Evolutionary conservation across 2,797 vertebrate species (phyloP), one percentile per base, ranked within the genome.

Genomic region (Scyliorhinus canicula): DNA sequence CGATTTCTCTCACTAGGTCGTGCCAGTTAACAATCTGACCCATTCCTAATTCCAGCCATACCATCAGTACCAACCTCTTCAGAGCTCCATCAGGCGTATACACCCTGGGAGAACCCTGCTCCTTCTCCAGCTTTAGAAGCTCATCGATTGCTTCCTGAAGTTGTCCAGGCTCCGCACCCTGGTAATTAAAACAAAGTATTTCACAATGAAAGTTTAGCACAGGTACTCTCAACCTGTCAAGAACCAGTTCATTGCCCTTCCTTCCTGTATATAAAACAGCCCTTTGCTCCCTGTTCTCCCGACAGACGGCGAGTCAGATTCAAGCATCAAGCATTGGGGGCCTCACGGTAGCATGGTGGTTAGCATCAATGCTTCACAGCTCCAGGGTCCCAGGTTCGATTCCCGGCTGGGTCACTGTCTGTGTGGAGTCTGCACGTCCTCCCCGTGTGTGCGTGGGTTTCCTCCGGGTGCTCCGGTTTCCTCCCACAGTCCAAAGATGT

Each of bases 51-150:
- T 47, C 79, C 21, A 24, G 16, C 26, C 19, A 35, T 24, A 91
- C 40, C 11, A 74, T 26, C 31, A 9, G 65, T 50, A 96, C 97
- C 7, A 95, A 99, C 99, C 98, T 97, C 96, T 98, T 97, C 79
- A 98, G 95, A 21, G 98, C 97, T 67, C 97, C 97, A 95, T 98
- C 96, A 0, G 96, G 97, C 2, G 97, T 98, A 95, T 97, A 96
- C 71, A 97, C 97, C 90, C 95, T 97, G 0, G 90, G 95, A 95
- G 96, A 96, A 95, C 96, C 96, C 4, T 95, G 93, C 95, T 96
- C 95, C 93, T 97, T 97, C 88, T 99, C 98, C 96, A 97, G 96
- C 74, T 96, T 96, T 60, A 99, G 93, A 95, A 96, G 79, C 86
- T 95, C 96, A 63, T 98, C 97, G 0, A 98, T 97, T 44, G 96